Evolutionary conservation across 2,113 vertebrate genomes (phyloP).

Genomic region (Agapornis roseicollis): DNA sequence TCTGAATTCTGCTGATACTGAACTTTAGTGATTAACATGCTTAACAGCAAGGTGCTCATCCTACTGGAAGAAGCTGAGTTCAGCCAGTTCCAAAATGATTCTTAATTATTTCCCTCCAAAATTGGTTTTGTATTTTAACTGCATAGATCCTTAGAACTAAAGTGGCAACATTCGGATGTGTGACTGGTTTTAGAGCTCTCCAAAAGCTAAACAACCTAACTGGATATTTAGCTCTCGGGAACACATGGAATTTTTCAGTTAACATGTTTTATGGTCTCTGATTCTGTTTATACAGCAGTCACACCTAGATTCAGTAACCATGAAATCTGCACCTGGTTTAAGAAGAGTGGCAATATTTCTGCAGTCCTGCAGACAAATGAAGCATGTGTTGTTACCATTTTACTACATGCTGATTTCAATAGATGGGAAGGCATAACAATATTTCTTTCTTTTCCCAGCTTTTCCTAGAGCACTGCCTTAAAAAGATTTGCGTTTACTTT

Average conservation of each 20-base stretch:
- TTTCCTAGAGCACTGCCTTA: background rate
- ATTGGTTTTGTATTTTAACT: background rate
- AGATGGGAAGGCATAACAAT: background rate
- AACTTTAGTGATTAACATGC: rapidly evolving
- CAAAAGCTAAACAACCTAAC: background rate
- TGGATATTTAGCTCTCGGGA: background rate
- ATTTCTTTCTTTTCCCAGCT: background rate
- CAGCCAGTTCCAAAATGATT: background rate
- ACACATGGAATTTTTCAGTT: background rate
- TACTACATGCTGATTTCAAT: background rate
- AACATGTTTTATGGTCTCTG: background rate
- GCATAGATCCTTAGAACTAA: background rate
- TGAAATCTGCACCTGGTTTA: background rate
- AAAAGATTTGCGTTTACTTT: background rate
- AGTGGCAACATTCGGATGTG: background rate
- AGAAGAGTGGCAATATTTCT: background rate
- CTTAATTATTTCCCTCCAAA: background rate
- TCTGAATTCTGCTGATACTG: background rate
- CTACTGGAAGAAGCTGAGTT: background rate
- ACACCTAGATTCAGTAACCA: background rate
- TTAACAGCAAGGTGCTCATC: background rate
- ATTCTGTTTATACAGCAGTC: background rate
- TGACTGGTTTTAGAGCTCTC: background rate
- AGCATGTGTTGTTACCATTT: background rate
- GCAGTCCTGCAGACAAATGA: background rate